Evolutionary conservation across 2,888 invertebrate species (phyloP).

Genomic region (Panopea generosa): DNA sequence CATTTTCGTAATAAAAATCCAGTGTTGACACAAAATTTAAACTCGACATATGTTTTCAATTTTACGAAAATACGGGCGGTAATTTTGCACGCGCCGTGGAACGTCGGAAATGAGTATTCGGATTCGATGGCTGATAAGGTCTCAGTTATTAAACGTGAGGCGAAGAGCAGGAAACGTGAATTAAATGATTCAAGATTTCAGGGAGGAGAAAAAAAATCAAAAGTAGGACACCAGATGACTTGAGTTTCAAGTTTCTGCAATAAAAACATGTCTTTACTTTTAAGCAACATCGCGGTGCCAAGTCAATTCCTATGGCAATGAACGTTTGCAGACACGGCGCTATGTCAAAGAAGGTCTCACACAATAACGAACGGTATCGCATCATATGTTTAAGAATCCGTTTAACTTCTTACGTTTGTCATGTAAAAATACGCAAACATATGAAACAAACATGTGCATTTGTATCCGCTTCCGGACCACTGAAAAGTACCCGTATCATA

Average conservation of each 20-base stretch:
- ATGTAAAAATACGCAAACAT: too few relatives aligned
- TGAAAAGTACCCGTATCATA: too few relatives aligned
- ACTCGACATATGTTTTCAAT: slow-evolving; percentile 61
- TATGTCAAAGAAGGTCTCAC: slow-evolving; percentile 3
- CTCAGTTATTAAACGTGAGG: slow-evolving; percentile 37
- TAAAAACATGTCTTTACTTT: slow-evolving; percentile 16
- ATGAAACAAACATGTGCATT: too few relatives aligned
- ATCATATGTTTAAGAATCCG: too few relatives aligned
- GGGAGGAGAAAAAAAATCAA: slow-evolving; percentile 18
- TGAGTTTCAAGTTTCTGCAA: slow-evolving; percentile 30
- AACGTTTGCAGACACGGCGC: slow-evolving; percentile 20
- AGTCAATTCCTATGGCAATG: slow-evolving; percentile 30
- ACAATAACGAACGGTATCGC: too few relatives aligned
- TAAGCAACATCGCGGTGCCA: slow-evolving; percentile 32
- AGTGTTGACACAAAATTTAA: slow-evolving; percentile 62
- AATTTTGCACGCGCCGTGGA: slow-evolving; percentile 63
- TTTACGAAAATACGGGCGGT: slow-evolving; percentile 49
- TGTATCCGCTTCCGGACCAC: too few relatives aligned
- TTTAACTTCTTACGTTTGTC: too few relatives aligned
- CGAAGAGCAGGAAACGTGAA: slow-evolving; percentile 42
- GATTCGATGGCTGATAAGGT: slow-evolving; percentile 50
- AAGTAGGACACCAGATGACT: slow-evolving; percentile 53
- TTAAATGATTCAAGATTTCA: slow-evolving; percentile 44
- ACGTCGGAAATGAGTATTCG: slow-evolving; percentile 52
- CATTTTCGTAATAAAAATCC: slow-evolving; percentile 30